A percentile compares a stretch with the other conserved stretches of the same genome.
Conservation (phyloP, 2,888 invertebrate genomes). For the Scaptomyza parva region DNA sequence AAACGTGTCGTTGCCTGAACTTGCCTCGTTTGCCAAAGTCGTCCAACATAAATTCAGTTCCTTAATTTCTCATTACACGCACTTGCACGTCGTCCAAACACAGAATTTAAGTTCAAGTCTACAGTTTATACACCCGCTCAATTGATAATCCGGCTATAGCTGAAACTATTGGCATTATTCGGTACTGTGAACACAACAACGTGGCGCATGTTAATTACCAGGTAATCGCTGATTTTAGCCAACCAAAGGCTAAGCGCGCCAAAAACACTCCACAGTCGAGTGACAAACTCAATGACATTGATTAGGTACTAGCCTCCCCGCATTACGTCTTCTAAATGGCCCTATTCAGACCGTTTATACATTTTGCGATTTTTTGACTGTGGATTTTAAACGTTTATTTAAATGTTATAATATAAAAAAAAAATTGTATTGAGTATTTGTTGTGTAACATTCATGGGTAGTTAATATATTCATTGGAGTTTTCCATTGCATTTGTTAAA, state of each 20-base stretch:
- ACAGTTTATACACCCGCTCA: conserved; percentile 44
- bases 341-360: conserved; percentile 36
- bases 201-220: conserved; percentile 64
- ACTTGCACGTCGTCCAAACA: conserved; percentile 41
- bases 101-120: conserved; percentile 72
- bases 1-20: conserved; percentile 62
- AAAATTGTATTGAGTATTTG: conserved; percentile 11
- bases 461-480: conserved; percentile 7
- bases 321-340: not conserved
- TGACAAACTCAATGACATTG: conserved; percentile 53
- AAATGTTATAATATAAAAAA: too few relatives aligned
- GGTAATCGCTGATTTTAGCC: conserved; percentile 53
- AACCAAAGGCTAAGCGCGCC: conserved; percentile 31
- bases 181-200: conserved; percentile 34
- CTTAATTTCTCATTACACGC: conserved; percentile 24
- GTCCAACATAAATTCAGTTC: conserved; percentile 41
- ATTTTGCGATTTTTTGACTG: conserved; percentile 42
- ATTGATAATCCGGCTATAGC: conserved; percentile 35
- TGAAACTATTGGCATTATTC: conserved; percentile 52
- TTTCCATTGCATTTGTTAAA: conserved; percentile 23
- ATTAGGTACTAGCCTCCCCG: conserved; percentile 7
- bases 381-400: conserved; percentile 41
- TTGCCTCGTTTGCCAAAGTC: conserved; percentile 62
- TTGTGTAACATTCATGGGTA: not conserved
- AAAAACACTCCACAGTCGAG: conserved; percentile 26